Evolutionary conservation across 1,140 invertebrate genomes (phyloP), one percentile per base, ranked within the genome.

Genomic region (Cataglyphis hispanica): DNA sequence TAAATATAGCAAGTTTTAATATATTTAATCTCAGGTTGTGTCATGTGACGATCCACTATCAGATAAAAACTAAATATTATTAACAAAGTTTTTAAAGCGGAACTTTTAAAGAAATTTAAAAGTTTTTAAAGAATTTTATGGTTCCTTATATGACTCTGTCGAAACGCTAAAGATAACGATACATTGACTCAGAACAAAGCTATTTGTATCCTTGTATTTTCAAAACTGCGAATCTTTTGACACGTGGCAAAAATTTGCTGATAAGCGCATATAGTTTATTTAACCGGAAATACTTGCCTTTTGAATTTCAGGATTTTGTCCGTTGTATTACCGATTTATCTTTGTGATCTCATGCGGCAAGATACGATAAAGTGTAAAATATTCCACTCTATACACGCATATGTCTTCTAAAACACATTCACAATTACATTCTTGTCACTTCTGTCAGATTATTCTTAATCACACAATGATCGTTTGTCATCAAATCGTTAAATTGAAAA

Each of bases 241-340:
- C 22, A 53, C 43, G 6, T 64, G 11, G n/a, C 6, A 37, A 66
- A 66, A 46, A 77, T 64, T 13, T 78, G 1, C n/a, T 53, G 56
- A 81, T 72, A 72, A 7, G 25, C 13, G 10, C 19, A 13, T 40
- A 19, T 60, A 37, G 7, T 43, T 60, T 43, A 58, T 81, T 58
- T 31, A 11, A 50, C 5, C n/a, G 37, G 53, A 81, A 83, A 61
- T 74, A 60, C 67, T 74, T n/a, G 27, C 78, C 78, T 81, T 8
- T 66, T 10, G 16, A 37, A 53, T 1, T 43, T 64, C n/a, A 77
- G n/a, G 40, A 25, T 60, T 53, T 10, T 10, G 27, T 16, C 31
- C 16, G 11, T 63, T n/a, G 25, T 16, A 2, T 2, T 10, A 5
- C 2, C 4, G 53, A 53, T 67, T 50, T 53, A 50, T 67, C 10